phyloP scores from a whole-genome alignment of 2,113 vertebrate species.

The Calypte anna region DNA sequence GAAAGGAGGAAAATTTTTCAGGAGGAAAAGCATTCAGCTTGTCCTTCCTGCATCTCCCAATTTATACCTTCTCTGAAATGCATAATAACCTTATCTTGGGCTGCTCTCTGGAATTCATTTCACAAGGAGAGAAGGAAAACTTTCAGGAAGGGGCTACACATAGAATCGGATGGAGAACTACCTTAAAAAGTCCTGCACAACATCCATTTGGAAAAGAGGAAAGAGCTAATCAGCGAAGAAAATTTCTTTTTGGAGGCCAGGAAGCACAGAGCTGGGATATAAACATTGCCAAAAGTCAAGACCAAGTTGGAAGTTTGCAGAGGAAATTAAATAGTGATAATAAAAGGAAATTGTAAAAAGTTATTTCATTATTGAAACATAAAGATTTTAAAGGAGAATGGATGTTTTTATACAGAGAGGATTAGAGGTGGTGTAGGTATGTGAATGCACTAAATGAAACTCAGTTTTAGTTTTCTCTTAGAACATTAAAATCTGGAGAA shows the following conservation, averaged over 20 bases:
- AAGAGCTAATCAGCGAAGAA: constrained; percentile 40
- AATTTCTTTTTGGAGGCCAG: constrained; percentile 1
- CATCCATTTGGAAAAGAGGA: neutral
- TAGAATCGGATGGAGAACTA: neutral
- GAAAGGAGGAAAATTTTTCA: neutral
- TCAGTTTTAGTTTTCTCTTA: neutral
- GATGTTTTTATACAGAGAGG: neutral
- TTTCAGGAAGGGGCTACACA: neutral
- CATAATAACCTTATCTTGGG: neutral
- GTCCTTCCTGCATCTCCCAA: neutral
- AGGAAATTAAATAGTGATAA: constrained; percentile 58
- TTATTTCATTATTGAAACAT: constrained; percentile 1
- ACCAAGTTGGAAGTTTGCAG: neutral
- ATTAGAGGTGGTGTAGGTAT: neutral
- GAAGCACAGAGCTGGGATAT: neutral
- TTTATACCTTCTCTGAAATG: neutral
- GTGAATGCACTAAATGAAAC: neutral
- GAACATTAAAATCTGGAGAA: neutral
- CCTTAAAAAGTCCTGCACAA: neutral
- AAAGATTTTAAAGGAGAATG: neutral
- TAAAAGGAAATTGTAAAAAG: neutral
- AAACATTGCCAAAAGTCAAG: constrained; percentile 38
- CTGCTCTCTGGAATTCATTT: neutral
- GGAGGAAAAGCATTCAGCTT: neutral
- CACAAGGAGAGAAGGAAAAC: neutral